Base-by-base conservation (phyloP, 2,113 vertebrate species). In the Nibea coibor region DNA sequence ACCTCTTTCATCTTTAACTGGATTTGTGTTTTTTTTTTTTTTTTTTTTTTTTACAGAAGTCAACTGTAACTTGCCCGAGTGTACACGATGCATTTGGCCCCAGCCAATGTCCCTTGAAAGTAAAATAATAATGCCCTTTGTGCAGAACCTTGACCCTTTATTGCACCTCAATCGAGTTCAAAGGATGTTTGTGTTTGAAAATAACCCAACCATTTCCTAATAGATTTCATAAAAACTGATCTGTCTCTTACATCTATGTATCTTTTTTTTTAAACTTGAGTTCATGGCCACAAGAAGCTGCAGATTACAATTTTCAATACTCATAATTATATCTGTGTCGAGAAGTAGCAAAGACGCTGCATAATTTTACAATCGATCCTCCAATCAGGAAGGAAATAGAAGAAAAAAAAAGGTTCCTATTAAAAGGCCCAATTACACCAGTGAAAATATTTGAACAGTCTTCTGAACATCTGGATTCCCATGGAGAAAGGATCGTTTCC, bases 111-210 rank as follows among this genome's bases (percentile, higher is more conserved):
- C 86, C 69, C 83, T 74, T 86, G 57, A 83, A 90, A 81, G 39
- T 69, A 76, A 82, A 87, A 91, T 17, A 91, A 91, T 88, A 93
- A 92, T 94, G 87, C 89, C 92, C 92, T 84, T 79, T 89, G 77
- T 91, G 81, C 89, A 92, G 86, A 91, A 86, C 62, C 65, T 43
- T 78, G 68, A 80, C 85, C 75, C 61, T 73, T 72, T 89, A 88
- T 80, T 90, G 84, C 83, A 86, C 71, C 84, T 69, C 72, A 59
- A 35, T 75, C 75, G 80, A 78, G 54, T 75, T 80, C 42, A 72
- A 80, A 76, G 48, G 62, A 73, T 62, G 64, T 78, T 64, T 86
- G 61, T 39, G 73, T 83, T 70, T 75, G 28, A 70, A 77, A 72
- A 54, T 12, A 81, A 54, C 9, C 63, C 43, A 68, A 42, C 53